phyloP scores from a whole-genome alignment of 2,113 vertebrate species.

The Phylloscopus whistleri region DNA sequence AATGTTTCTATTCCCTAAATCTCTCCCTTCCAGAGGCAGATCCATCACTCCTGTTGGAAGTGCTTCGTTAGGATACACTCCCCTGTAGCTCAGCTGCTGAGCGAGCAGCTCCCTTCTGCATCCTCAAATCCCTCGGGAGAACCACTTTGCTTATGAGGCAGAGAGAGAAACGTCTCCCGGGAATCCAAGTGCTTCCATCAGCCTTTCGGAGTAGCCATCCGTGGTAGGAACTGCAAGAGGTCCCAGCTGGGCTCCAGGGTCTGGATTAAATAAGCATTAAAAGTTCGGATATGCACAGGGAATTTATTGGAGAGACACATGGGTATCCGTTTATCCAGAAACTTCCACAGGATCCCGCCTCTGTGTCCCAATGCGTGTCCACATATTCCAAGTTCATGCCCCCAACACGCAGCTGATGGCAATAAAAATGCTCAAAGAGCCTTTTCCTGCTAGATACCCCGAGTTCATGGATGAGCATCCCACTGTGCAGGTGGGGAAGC shows the following conservation, averaged over 20 bases:
- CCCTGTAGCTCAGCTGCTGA: slow-evolving; percentile 35
- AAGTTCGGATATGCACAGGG: background rate
- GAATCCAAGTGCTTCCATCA: background rate
- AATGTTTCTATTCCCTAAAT: background rate
- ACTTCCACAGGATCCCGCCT: background rate
- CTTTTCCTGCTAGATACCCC: background rate
- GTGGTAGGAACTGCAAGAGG: background rate
- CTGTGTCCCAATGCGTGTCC: fast-evolving
- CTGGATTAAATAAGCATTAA: slow-evolving; percentile 37
- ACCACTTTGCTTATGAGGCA: slow-evolving; percentile 41
- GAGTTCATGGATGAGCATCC: background rate
- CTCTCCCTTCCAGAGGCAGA: background rate
- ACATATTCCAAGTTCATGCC: fast-evolving
- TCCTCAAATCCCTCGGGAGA: slow-evolving; percentile 10
- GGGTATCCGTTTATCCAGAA: background rate
- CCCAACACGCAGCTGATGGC: fast-evolving
- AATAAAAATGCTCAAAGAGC: background rate
- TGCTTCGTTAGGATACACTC: background rate
- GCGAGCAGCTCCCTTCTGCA: slow-evolving; percentile 47
- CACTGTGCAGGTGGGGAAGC: background rate
- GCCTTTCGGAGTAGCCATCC: slow-evolving; percentile 41
- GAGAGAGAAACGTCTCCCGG: background rate
- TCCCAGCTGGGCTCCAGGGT: slow-evolving; percentile 32
- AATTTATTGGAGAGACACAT: background rate
- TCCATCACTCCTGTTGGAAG: background rate